phyloP scores from a whole-genome alignment of 2,888 invertebrate genomes.

The Amphipoea oculea region DNA sequence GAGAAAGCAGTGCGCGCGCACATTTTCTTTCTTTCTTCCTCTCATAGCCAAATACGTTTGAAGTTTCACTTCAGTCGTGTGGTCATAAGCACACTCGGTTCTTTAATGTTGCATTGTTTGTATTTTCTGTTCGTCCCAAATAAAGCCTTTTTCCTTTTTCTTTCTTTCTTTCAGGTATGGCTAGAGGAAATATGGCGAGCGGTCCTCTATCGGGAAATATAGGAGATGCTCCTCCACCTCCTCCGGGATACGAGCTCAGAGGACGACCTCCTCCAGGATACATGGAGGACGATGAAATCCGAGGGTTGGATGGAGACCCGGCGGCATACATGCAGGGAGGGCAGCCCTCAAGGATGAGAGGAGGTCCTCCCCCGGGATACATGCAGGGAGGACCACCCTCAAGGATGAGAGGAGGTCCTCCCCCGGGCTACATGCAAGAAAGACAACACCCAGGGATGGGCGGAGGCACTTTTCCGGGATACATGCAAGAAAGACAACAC shows the following conservation, averaged over 20 bases:
- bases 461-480: neutral
- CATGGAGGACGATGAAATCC: neutral
- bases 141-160: neutral
- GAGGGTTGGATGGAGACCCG: too few species aligned
- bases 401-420: neutral
- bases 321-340: too few species aligned
- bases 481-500: neutral
- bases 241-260: neutral
- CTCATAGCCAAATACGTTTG: too few species aligned
- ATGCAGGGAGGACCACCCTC: too few species aligned
- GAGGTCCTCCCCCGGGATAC: neutral
- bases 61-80: too few species aligned
- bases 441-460: fast-evolving
- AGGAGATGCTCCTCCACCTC: neutral
- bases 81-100: too few species aligned
- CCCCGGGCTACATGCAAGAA: neutral
- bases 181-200: neutral
- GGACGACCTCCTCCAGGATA: neutral
- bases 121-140: neutral
- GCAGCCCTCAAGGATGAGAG: too few species aligned
- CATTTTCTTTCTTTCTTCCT: too few species aligned
- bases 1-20: too few species aligned
- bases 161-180: neutral
- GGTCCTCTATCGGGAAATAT: neutral
- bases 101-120: neutral